Conservation (phyloP, 2,888 invertebrate species). For the Rhodophaea formosa region DNA sequence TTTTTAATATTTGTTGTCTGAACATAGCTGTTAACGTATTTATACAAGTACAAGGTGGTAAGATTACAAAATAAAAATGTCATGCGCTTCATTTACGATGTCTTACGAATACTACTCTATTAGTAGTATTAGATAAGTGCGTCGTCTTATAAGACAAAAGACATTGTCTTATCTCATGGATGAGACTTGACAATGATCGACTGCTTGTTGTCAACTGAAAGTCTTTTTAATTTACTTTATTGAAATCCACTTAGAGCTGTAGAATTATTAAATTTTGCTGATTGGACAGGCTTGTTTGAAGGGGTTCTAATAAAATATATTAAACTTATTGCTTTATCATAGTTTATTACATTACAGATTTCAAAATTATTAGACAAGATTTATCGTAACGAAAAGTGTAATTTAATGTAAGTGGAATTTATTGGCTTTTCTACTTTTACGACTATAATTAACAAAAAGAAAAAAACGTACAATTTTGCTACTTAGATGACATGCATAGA, state of each 20-base stretch:
- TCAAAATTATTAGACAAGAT: neutral
- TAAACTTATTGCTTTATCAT: neutral
- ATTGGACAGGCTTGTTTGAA: neutral
- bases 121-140: no score
- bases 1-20: no score
- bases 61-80: no score
- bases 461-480: no score
- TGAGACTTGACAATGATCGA: conserved; percentile 11
- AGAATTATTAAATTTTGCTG: neutral
- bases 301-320: neutral
- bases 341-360: neutral
- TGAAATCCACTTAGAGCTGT: neutral
- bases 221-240: neutral
- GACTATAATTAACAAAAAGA: no score
- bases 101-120: no score
- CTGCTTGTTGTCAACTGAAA: neutral
- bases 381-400: neutral
- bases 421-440: no score
- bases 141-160: neutral
- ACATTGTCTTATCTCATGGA: neutral
- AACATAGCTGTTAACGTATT: no score
- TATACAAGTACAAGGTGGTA: no score
- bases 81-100: no score
- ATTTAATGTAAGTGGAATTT: no score
- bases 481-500: no score